Evolutionary conservation across 2,888 invertebrate genomes (phyloP), one percentile per base, ranked within the genome.

Genomic region (Tenodera sinensis): DNA sequence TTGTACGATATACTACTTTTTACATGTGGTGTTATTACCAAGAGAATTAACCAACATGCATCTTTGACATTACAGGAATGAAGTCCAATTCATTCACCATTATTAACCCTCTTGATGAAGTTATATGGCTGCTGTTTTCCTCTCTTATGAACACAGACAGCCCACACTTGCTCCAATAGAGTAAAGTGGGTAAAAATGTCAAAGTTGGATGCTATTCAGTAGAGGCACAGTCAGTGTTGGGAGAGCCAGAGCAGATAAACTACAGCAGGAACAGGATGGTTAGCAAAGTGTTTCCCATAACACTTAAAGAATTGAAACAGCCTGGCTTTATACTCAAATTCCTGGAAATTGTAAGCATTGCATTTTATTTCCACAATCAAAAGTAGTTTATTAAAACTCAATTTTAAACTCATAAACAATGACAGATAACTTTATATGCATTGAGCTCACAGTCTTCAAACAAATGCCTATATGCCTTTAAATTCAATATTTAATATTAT

Each of bases 291-390:
- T 85, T 89, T 30, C 88, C 89, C 8, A 90, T 90, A 83, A 85
- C 82, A 15, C 47, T 90, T 12, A 90, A 90, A 85, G 90, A 90
- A 15, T 89, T 90, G 54, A 89, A 89, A 81, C 90, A 90, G 84
- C 90, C 90, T 2, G 90, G 90, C n/a, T 90, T 90, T 85, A 84
- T 90, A 54, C 84, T 90, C 84, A 90, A 90, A 83, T 90, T 90
- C 42, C 83, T 90, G 28, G 89, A 90, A 85, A 89, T 90, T 28
- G 90, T 90, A 82, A 90, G 90, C 89, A 71, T 20, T 20, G 3
- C 0, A 42, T 6, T 34, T 34, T 3, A 34, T 34, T 34, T 34
- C 7, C 34, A 7, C 7, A 34, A 0, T 34, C 34, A 34, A 34
- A 34, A 34, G 34, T 7, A 7, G 34, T 7, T 30, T 30, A 30